phyloP scores from a whole-genome alignment of 2,888 invertebrate species.

The Sussaba pulchella region DNA sequence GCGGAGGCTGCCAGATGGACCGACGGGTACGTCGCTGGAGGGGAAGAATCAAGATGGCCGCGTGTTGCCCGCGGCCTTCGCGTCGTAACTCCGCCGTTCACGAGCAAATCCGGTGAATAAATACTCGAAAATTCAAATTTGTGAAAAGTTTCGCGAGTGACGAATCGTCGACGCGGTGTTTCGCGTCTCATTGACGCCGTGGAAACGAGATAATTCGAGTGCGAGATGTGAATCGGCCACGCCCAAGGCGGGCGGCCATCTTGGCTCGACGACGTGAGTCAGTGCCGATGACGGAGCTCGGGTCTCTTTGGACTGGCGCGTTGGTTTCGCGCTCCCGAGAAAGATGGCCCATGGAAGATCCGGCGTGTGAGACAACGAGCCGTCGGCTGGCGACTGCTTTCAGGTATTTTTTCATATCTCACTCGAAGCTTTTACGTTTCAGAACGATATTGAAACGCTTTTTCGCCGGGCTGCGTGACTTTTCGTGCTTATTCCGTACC shows the following conservation, averaged over 20 bases:
- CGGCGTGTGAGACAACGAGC: constrained; percentile 61
- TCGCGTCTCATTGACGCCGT: constrained; percentile 47
- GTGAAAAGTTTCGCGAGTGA: constrained; percentile 64
- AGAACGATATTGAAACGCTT: not conserved
- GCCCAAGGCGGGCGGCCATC: constrained; percentile 83
- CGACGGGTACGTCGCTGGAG: constrained; percentile 62
- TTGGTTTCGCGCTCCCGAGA: constrained; percentile 24
- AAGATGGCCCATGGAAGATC: constrained; percentile 40
- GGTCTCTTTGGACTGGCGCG: constrained; percentile 28
- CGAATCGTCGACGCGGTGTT: constrained; percentile 62
- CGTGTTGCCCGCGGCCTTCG: constrained; percentile 71
- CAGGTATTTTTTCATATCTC: constrained; percentile 72
- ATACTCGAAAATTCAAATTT: constrained; percentile 33
- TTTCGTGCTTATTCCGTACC: not conserved
- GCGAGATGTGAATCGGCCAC: constrained; percentile 77
- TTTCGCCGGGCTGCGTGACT: constrained; percentile 1
- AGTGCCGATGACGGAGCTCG: constrained; percentile 73
- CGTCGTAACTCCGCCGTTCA: constrained; percentile 75
- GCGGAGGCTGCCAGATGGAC: constrained; percentile 66
- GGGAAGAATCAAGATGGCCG: constrained; percentile 80
- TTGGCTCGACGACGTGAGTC: constrained; percentile 80
- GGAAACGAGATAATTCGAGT: constrained; percentile 55
- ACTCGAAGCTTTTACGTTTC: constrained; percentile 14
- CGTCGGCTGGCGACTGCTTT: constrained; percentile 71
- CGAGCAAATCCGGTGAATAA: constrained; percentile 50